Base-by-base conservation (phyloP, 2,113 vertebrate genomes). In the Condylura cristata region DNA sequence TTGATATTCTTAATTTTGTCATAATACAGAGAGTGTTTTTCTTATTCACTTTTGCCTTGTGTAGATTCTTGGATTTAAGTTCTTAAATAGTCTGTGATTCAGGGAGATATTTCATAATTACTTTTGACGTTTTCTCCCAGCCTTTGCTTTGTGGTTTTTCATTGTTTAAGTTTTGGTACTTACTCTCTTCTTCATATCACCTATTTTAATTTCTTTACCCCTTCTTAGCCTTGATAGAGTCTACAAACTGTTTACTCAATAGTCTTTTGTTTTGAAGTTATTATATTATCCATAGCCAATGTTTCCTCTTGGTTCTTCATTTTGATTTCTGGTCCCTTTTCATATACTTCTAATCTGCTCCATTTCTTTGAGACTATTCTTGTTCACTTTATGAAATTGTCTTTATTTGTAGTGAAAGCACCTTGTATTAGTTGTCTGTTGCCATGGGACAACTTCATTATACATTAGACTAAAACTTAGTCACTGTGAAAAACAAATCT, bases 41-140 rank as follows among this genome's bases (percentile, higher is more conserved):
- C 44, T 88, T 75, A 44, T 53, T 84, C 17, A 76, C 30, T 74
- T 87, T 92, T 92, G 32, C 41, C 79, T 88, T 44, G 8, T 79
- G 8, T 94, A 60, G 60, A 71, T 78, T 32, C 83, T 96, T 66
- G 16, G 39, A 82, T 94, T 60, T 89, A 89, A 65, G 8, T 10
- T 92, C 17, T 75, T 94, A 60, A 76, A n/a, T 30, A 66, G 82
- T 65, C 12, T 66, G 9, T 82, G 78, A 80, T 58, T 88, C 37
- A 84, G 6, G 28, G n/a, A 90, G 61, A 24, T 87, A 58, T n/a
- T 8, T 90, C 75, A 87, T 26, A 51, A 71, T 78, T 72, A 53
- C 30, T 5, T 70, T 30, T 37, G 12, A 78, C 30, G 37, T 78
- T 58, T 53, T 95, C 44, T 91, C 30, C 2, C 11, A 28, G n/a